Evolutionary conservation across 1,140 invertebrate species (phyloP), one percentile per base, ranked within the genome.

Genomic region (Lepidostoma basale): DNA sequence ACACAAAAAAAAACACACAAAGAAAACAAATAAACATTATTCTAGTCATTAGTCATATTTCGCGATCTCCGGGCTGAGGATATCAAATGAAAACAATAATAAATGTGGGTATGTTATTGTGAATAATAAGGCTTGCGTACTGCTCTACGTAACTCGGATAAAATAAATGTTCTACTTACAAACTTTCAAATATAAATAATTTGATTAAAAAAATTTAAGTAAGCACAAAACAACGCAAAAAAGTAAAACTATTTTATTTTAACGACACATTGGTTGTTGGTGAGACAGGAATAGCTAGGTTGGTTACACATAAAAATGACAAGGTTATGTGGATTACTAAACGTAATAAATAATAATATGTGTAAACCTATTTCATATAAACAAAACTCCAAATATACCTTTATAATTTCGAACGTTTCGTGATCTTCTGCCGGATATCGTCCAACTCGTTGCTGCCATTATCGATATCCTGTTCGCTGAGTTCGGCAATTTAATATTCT

Each of bases 371-470:
- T 20, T 40, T 40, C 39, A 42, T 42, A 49, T 44, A 22, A 49
- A 36, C 22, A 28, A 52, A 47, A 63, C 20, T 30, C 42, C 22
- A 30, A 59, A 79, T 77, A 26, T 77, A 82, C 80, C 76, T 72
- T 77, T 76, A 54, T 77, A 76, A 56, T 78, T 76, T 66, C 80
- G 79, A 68, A 75, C 77, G 8, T 74, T 77, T 16, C 81, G 78
- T 44, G 77, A 75, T 69, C 76, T 83, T 64, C 81, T 79, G 73
- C 80, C 78, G 73, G 77, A 78, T 54, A 81, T 76, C 75, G 79
- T 80, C 76, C 78, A 82, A 69, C 77, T 77, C 67, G 80, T 77
- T 62, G 81, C 78, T 73, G 81, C 80, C 81, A 83, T 83, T 59
- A 42, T 67, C 64, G 26, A 45, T 56, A 58, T 58, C 42, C 30